Conservation (phyloP, 1,140 invertebrate species). For the Micrasema longulum region DNA sequence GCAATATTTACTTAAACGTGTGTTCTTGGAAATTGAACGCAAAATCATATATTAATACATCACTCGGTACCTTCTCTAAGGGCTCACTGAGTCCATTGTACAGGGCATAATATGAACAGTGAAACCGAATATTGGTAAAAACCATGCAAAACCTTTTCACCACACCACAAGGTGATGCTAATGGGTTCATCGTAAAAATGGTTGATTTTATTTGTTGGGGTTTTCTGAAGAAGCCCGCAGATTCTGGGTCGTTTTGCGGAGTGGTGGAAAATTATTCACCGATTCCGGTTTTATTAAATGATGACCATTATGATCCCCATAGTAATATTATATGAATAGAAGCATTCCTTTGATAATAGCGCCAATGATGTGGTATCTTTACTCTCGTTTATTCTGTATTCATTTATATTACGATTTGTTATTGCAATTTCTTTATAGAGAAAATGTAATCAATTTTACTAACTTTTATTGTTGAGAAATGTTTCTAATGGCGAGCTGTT, state of each 20-base stretch:
- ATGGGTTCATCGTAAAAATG: too few relatives aligned
- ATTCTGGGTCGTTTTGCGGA: not conserved
- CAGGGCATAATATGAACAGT: conserved; percentile 31
- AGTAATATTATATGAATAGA: conserved; percentile 15
- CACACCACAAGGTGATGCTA: too few relatives aligned
- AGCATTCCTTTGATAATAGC: conserved; percentile 49
- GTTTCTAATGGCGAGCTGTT: too few relatives aligned
- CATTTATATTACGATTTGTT: too few relatives aligned
- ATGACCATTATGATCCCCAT: not conserved
- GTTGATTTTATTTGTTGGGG: not conserved
- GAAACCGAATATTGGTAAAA: conserved; percentile 47
- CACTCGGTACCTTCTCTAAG: conserved; percentile 27
- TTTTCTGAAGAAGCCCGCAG: not conserved
- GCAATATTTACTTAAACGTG: not conserved
- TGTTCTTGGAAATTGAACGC: not conserved
- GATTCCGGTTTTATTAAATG: not conserved
- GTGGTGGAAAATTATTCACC: not conserved
- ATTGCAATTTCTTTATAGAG: too few relatives aligned
- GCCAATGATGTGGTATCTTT: conserved; percentile 31
- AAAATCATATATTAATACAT: conserved; percentile 31
- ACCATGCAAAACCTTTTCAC: too few relatives aligned
- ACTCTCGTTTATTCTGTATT: conserved; percentile 6
- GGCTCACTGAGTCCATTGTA: conserved; percentile 42
- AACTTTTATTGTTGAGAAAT: too few relatives aligned
- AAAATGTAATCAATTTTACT: too few relatives aligned